Evolutionary conservation across 2,113 vertebrate genomes (phyloP), one percentile per base, ranked within the genome.

Genomic region (Lasiurus cinereus): DNA sequence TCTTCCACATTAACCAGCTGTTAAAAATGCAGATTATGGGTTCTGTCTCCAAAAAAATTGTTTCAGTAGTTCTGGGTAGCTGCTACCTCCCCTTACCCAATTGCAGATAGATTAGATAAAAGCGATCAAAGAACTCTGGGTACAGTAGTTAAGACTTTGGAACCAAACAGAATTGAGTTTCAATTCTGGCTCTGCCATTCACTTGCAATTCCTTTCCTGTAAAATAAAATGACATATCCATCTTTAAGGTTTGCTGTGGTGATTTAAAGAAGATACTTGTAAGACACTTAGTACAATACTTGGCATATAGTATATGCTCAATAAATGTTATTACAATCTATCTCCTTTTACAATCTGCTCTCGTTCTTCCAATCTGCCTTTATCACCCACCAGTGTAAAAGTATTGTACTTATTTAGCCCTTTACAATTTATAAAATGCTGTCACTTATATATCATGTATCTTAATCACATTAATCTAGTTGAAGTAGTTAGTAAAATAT

Each of bases 161-260:
- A 84, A 88, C 48, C 31, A 79, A 31, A 90, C 24, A 78, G 24
- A 92, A 95, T 56, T 92, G 16, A 13, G 11, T 90, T 86, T 66
- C 83, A 66, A 33, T 64, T 83, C 46, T 77, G 36, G 21, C 54
- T 43, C 19, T 83, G 46, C 36, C 54, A 64, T 5, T 74, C 83
- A 48, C 56, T 15, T 54, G n/a, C 4, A 31, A 19, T 85, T 70
- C 29, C 48, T 84, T 95, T 74, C 29, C 31, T 94, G 54, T 82
- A 89, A 89, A 91, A 72, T 92, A 48, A 46, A 64, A 22, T 43
- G 92, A 82, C 54, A 64, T 72, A 89, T 54, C 62, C 16, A 72
- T 92, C 16, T 66, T 27, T 69, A 21, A 21, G 72, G 52, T 52
- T 33, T 33, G 39, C 50, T 52, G 29, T 69, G 67, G 39, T 76